Base-by-base conservation (phyloP, 1,140 invertebrate genomes). In the Pygmarrhopalites habei region DNA sequence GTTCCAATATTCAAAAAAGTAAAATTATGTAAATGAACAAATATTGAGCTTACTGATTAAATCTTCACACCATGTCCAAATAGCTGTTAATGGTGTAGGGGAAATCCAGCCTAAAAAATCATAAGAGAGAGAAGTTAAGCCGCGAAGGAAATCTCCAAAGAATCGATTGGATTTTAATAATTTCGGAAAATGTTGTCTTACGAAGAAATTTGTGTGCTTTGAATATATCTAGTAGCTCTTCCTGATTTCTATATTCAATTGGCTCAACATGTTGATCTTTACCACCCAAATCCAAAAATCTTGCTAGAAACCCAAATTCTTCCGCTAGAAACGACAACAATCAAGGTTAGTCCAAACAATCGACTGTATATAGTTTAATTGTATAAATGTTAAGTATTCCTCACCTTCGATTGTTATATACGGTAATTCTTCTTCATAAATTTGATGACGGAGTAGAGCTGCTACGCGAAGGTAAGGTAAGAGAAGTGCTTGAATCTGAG, bases 381-480 rank as follows among this genome's bases (percentile, higher is more conserved):
- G n/a, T n/a, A n/a, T n/a, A n/a, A n/a, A n/a, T n/a, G n/a, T n/a
- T n/a, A n/a, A n/a, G n/a, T n/a, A n/a, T n/a, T n/a, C n/a, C n/a
- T n/a, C n/a, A 15, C 58, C 49, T 1, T 46, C 14, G 10, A 59
- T 47, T 4, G 47, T 14, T 44, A 70, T 65, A 23, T 21, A 60
- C 0, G 90, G 89, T 71, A 92, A 77, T n/a, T 84, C 80, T 72
- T 87, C 83, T 46, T 86, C 83, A 76, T 92, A 94, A 43, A 95
- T 76, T 77, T 95, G 90, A 76, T 90, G 85, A 58, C 88, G 83
- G 25, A 96, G 76, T 2, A 95, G 76, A 2, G 90, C 82, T 0
- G 90, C 87, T 47, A 94, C 82, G 26, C 90, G 81, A 52, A 97
- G 73, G 74, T 89, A 96, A 4, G 89, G 90, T 62, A 96, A 74